Percentiles rank a stretch among this genome's conserved stretches.
phyloP scores from a whole-genome alignment of 2,113 vertebrate species.

The Menura novaehollandiae region DNA sequence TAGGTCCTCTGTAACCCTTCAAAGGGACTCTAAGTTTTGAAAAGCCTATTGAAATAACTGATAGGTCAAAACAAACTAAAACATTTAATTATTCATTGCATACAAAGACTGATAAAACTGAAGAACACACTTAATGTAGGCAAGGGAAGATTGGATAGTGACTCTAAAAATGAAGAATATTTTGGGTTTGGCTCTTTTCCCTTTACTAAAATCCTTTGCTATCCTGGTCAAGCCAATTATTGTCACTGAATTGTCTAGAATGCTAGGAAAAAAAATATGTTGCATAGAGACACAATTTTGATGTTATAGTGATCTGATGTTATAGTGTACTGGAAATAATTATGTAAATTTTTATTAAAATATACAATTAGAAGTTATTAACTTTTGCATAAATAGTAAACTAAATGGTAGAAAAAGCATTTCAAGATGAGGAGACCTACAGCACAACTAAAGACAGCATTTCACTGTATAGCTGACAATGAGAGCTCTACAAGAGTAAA shows the following conservation, averaged over 20 bases:
- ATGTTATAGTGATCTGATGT: too few relatives aligned
- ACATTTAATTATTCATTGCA: background rate
- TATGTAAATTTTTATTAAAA: background rate
- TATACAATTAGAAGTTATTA: background rate
- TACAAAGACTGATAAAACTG: rapidly evolving
- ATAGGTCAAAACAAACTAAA: background rate
- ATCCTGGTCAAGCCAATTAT: background rate
- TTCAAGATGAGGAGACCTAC: background rate
- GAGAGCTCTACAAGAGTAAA: background rate
- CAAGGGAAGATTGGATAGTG: background rate
- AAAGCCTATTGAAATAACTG: background rate
- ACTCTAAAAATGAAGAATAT: background rate
- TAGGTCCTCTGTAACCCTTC: background rate
- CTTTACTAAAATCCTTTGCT: background rate
- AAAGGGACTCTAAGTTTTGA: background rate
- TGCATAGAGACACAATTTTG: background rate
- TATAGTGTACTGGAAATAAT: background rate
- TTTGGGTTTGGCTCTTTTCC: background rate
- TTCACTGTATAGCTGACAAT: background rate
- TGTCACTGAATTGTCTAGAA: background rate
- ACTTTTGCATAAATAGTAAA: background rate
- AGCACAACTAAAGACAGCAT: background rate
- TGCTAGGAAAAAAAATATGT: background rate
- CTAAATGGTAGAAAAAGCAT: background rate
- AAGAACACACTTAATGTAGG: background rate